These are phyloP conservation scores for Hoplias malabaricus DNA, from an alignment of 2,113 vertebrate species.

Conservation along the genomic window DNA sequence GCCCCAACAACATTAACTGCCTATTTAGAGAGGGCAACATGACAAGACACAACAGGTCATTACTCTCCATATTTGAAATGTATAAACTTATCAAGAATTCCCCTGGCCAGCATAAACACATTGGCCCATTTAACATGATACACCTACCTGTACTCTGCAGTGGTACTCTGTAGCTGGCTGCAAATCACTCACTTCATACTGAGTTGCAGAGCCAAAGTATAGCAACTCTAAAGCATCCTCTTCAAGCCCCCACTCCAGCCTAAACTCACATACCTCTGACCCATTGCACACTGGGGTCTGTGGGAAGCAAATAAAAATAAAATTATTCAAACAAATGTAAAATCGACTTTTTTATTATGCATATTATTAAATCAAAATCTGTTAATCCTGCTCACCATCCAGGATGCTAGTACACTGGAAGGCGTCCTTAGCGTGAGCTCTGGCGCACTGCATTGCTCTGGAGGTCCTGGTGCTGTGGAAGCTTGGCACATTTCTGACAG, in stretches of 20 bases:
- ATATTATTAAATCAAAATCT: background rate
- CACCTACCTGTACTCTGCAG: conserved; percentile 79
- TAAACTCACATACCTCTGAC: conserved; percentile 71
- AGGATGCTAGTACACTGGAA: conserved; percentile 68
- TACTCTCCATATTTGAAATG: background rate
- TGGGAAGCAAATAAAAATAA: background rate
- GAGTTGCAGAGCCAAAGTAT: conserved; percentile 70
- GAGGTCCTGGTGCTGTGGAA: conserved; percentile 69
- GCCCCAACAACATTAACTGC: conserved; percentile 73
- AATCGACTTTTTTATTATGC: too few relatives aligned
- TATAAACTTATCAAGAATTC: background rate
- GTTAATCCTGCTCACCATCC: conserved; percentile 70
- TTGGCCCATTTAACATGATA: background rate
- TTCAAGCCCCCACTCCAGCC: conserved; percentile 74
- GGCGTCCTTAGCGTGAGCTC: conserved; percentile 70
- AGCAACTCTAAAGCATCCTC: conserved; percentile 71
- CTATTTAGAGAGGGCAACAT: conserved; percentile 52
- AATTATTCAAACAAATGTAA: background rate
- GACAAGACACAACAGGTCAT: background rate
- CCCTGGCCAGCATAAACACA: background rate
- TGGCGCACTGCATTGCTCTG: conserved; percentile 73
- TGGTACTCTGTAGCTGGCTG: conserved; percentile 76
- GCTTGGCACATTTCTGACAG: conserved; percentile 68
- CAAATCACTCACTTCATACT: conserved; percentile 76
- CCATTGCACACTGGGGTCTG: conserved; percentile 74